Percentiles rank a stretch among this genome's conserved stretches.
phyloP scores from a whole-genome alignment of 2,888 invertebrate species.

The Tachina grossa region DNA sequence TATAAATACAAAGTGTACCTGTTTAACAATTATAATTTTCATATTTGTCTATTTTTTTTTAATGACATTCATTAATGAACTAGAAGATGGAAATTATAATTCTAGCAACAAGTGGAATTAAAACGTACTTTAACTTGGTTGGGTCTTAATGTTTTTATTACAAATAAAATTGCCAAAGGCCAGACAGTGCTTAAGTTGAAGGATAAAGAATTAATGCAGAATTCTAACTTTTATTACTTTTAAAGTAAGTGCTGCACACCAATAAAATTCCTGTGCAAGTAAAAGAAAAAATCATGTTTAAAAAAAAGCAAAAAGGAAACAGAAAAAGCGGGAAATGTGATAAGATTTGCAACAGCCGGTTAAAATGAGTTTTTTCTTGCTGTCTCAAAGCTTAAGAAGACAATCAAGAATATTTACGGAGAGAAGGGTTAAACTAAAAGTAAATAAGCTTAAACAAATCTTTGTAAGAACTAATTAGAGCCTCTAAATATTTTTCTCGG shows the following conservation, averaged over 20 bases:
- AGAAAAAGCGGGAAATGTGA: constrained; percentile 18
- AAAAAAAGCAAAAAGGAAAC: not conserved
- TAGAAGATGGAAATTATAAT: constrained; percentile 53
- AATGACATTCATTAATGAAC: constrained; percentile 66
- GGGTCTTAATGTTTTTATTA: not conserved
- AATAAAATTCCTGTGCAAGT: constrained; percentile 1
- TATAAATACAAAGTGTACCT: constrained; percentile 9
- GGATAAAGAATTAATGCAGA: constrained; percentile 8
- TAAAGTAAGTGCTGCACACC: constrained; percentile 18
- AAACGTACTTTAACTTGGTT: constrained; percentile 24
- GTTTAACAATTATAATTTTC: constrained; percentile 31
- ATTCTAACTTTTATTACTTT: constrained; percentile 27
- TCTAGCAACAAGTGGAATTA: constrained; percentile 56
- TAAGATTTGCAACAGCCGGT: constrained; percentile 50
- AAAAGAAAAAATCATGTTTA: not conserved
- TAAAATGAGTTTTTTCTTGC: not conserved
- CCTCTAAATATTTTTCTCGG: no score
- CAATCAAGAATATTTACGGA: constrained; percentile 3
- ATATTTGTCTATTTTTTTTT: constrained; percentile 23
- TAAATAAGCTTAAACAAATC: no score
- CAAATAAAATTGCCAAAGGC: constrained; percentile 5
- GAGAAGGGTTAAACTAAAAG: not conserved
- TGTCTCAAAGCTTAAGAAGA: no score
- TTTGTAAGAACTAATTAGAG: no score
- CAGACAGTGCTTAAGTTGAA: constrained; percentile 4